phyloP scores from a whole-genome alignment of 1,140 invertebrate genomes.

The Dreissena polymorpha region DNA sequence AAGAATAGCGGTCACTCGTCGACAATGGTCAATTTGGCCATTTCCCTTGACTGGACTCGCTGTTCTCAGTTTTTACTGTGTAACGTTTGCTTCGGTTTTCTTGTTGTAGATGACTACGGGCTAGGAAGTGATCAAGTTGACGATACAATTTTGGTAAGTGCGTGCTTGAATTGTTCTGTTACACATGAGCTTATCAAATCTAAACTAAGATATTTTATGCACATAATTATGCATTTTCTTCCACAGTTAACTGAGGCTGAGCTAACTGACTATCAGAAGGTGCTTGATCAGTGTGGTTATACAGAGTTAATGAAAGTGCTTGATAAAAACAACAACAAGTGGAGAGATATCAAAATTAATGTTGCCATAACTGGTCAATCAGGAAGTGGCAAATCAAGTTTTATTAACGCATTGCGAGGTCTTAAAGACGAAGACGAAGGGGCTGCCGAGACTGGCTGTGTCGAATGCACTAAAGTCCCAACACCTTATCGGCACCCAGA shows the following conservation, averaged over 20 bases:
- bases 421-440: not conserved
- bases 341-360: constrained; percentile 1
- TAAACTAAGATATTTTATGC: no score
- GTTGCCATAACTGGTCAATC: constrained; percentile 9
- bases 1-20: no score
- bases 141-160: no score
- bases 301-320: not conserved
- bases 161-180: no score
- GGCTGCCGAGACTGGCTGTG: not conserved
- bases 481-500: not conserved
- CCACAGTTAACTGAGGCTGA: not conserved
- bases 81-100: no score
- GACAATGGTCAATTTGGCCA: no score
- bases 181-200: no score
- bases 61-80: no score
- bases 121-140: no score
- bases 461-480: not conserved
- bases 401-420: constrained; percentile 10
- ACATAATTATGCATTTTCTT: no score
- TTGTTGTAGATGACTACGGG: no score
- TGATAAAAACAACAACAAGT: not conserved
- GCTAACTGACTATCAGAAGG: not conserved
- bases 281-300: not conserved
- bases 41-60: no score
- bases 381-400: constrained; percentile 14